Conservation (phyloP, 2,113 vertebrate genomes). For the Malurus alboscapulatus region DNA sequence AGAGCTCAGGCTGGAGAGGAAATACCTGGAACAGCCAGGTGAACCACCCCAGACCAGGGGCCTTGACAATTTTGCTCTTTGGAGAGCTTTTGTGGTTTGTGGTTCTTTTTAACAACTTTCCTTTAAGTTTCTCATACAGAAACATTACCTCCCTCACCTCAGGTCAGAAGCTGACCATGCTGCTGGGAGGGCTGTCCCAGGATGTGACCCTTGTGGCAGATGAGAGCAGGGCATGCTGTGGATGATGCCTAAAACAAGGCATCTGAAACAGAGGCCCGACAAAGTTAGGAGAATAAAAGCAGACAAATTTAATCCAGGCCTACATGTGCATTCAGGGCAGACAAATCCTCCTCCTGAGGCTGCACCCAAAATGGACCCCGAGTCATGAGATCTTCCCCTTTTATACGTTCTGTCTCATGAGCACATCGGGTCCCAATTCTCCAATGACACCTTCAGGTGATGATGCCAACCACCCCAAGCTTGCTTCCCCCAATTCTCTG, state of each 20-base stretch:
- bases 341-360: too few relatives aligned
- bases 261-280: too few relatives aligned
- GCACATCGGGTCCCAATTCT: too few relatives aligned
- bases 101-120: neutral
- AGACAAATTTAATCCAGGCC: too few relatives aligned
- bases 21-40: neutral
- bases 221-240: neutral
- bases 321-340: too few relatives aligned
- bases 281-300: too few relatives aligned
- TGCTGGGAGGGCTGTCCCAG: neutral
- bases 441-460: too few relatives aligned
- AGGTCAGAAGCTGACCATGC: neutral
- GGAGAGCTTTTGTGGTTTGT: neutral
- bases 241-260: neutral
- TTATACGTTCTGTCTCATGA: too few relatives aligned
- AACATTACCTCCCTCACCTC: neutral
- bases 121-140: neutral
- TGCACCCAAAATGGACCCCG: too few relatives aligned
- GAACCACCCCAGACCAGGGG: fast-evolving
- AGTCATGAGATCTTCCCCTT: too few relatives aligned
- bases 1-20: neutral
- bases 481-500: too few relatives aligned
- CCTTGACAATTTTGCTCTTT: neutral
- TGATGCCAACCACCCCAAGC: too few relatives aligned
- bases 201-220: fast-evolving